These are phyloP conservation scores for Tiliacea aurago DNA, from an alignment of 2,888 invertebrate species.

Conservation along the genomic window DNA sequence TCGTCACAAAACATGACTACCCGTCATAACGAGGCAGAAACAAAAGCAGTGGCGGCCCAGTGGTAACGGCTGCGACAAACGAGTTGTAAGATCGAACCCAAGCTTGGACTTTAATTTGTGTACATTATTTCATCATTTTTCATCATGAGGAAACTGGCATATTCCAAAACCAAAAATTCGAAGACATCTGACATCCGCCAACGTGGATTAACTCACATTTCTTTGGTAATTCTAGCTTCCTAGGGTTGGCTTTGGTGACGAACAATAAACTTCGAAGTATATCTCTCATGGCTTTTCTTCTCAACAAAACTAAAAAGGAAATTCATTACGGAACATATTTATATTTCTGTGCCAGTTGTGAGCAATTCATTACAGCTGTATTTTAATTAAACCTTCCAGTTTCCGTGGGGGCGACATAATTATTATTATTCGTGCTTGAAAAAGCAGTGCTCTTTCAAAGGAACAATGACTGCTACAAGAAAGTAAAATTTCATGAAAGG, in stretches of 20 bases:
- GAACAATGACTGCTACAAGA: constrained; percentile 12
- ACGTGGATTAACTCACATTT: too few relatives aligned
- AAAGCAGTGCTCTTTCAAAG: constrained; percentile 33
- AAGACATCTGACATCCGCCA: too few relatives aligned
- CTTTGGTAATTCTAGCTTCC: not conserved
- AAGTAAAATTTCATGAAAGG: constrained; percentile 1
- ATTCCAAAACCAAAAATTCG: too few relatives aligned
- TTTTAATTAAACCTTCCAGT: constrained; percentile 54
- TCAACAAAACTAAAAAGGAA: constrained; percentile 33
- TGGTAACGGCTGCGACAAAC: too few relatives aligned
- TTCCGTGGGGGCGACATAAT: constrained; percentile 36
- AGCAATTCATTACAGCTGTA: constrained; percentile 53
- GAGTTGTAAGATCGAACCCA: too few relatives aligned
- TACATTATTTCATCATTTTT: too few relatives aligned
- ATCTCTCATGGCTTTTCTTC: not conserved
- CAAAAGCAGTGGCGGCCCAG: too few relatives aligned
- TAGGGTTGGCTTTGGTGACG: not conserved
- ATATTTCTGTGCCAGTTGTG: constrained; percentile 53
- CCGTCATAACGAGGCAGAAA: too few relatives aligned
- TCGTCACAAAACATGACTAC: too few relatives aligned
- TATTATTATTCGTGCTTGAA: constrained; percentile 46
- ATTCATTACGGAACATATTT: constrained; percentile 44
- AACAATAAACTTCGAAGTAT: not conserved
- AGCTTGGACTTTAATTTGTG: too few relatives aligned
- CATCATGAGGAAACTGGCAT: too few relatives aligned